A percentile compares a stretch with the other conserved stretches of the same genome.
Conservation (phyloP, 2,888 invertebrate species). For the Chalcis sispes region DNA sequence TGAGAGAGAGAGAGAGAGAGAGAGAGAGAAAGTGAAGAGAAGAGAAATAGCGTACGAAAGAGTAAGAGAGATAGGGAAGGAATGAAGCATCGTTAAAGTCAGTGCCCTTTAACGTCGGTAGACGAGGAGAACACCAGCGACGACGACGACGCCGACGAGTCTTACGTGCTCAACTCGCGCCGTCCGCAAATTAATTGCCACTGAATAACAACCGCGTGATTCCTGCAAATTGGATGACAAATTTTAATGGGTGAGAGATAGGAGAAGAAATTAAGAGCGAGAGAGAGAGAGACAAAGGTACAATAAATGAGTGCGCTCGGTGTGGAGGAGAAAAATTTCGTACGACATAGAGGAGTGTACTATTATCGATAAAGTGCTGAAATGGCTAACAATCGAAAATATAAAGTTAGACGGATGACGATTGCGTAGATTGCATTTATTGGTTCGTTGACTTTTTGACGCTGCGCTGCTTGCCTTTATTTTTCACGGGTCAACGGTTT, state of each 20-base stretch:
- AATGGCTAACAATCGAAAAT: conserved; percentile 38
- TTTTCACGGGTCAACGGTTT: too few relatives aligned
- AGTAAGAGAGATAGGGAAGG: conserved; percentile 9
- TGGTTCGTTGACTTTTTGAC: background rate
- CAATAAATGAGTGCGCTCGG: background rate
- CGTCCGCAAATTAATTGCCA: conserved; percentile 47
- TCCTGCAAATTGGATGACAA: conserved; percentile 52
- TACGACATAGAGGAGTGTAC: background rate
- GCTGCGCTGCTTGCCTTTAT: too few relatives aligned
- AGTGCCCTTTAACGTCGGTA: conserved; percentile 44
- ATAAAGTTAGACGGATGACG: background rate
- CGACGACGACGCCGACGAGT: background rate
- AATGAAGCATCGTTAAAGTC: conserved; percentile 47
- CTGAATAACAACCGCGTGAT: conserved; percentile 45
- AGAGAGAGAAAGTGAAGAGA: background rate
- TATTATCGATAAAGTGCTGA: conserved; percentile 17
- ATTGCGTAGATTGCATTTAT: conserved; percentile 1
- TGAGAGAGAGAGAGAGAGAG: background rate
- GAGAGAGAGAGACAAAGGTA: background rate
- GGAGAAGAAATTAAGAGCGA: background rate
- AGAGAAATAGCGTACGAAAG: background rate
- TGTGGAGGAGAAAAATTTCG: background rate
- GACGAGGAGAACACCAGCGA: background rate
- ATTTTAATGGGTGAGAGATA: conserved; percentile 32
- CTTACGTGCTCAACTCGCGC: conserved; percentile 1